These are phyloP conservation scores for Frankliniella fusca DNA, from an alignment of 2,888 invertebrate species.

Conservation along the genomic window DNA sequence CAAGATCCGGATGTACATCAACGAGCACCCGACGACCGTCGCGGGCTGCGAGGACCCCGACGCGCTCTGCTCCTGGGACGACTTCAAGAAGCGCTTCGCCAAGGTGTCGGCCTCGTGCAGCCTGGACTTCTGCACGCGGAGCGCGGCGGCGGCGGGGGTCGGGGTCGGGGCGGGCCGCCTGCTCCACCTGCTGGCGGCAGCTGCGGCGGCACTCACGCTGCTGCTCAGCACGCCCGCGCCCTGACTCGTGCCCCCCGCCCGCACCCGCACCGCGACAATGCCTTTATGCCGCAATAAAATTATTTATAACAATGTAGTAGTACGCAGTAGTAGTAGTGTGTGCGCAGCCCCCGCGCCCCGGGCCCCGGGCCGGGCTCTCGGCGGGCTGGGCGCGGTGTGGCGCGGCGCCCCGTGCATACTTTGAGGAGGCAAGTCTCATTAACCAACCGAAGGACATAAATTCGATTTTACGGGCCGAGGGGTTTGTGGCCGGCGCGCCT, in stretches of 20 bases:
- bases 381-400: not conserved
- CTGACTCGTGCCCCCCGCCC: not conserved
- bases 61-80: not conserved
- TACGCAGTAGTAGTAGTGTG: not conserved
- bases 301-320: not conserved
- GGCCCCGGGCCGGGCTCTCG: not conserved
- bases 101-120: not conserved
- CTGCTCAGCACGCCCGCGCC: not conserved
- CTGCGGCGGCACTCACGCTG: too few species aligned
- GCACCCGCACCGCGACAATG: not conserved
- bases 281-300: too few species aligned
- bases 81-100: not conserved
- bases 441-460: not conserved
- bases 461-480: constrained; percentile 1
- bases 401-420: not conserved
- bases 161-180: too few species aligned
- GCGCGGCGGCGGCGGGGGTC: not conserved
- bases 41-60: not conserved
- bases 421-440: not conserved
- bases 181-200: too few species aligned
- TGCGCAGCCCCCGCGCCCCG: not conserved
- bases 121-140: not conserved
- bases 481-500: not conserved
- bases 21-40: not conserved
- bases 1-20: not conserved